Conservation (phyloP, 2,113 vertebrate genomes). For the Aegithalos caudatus region DNA sequence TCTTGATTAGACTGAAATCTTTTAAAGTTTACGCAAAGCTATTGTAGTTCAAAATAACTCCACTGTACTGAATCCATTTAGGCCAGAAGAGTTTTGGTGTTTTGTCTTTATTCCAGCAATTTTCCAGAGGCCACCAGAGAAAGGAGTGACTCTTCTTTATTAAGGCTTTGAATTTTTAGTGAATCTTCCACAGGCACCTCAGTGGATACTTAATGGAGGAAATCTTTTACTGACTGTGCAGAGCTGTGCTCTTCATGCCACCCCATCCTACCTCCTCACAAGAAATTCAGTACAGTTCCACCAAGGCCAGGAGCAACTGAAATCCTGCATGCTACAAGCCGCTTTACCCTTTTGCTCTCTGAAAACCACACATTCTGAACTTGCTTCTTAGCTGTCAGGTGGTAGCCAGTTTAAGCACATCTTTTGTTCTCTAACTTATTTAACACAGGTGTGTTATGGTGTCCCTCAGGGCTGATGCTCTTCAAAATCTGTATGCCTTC, state of each 20-base stretch:
- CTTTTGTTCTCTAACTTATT: slow-evolving; percentile 19
- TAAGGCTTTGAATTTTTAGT: neutral
- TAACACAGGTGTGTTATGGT: slow-evolving; percentile 58
- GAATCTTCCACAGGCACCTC: neutral
- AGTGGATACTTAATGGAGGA: neutral
- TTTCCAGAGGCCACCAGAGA: neutral
- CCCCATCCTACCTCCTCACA: neutral
- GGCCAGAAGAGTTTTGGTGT: neutral
- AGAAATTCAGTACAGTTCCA: neutral
- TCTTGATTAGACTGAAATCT: neutral
- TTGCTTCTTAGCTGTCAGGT: slow-evolving; percentile 6
- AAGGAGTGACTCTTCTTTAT: neutral
- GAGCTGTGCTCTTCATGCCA: neutral
- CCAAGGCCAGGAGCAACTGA: neutral
- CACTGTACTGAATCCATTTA: neutral
- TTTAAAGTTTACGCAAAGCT: neutral
- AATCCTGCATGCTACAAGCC: rapidly evolving
- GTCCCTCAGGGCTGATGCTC: slow-evolving; percentile 18
- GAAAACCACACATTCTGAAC: neutral
- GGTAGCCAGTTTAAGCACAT: slow-evolving; percentile 9
- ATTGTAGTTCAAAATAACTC: neutral
- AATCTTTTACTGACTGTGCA: neutral
- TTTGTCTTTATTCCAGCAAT: neutral
- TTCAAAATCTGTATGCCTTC: neutral
- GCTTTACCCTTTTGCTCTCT: neutral